Evolutionary conservation across 2,888 invertebrate genomes (phyloP), one percentile per base, ranked within the genome.

Genomic region (Aleiodes testaceus): DNA sequence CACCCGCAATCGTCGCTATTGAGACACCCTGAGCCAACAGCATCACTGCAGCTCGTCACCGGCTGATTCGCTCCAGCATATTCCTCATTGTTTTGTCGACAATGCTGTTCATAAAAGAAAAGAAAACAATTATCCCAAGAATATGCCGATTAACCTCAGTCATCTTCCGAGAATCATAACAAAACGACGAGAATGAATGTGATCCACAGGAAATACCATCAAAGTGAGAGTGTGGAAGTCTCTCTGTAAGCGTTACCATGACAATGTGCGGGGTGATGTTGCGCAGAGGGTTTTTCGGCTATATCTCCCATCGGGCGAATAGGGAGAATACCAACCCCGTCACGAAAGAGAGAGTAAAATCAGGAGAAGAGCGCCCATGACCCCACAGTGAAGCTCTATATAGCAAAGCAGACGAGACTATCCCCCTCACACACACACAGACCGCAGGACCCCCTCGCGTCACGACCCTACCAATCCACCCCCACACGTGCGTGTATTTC

Each of bases 1-100:
- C 79, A 73, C 84, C 87, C 73, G 87, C 82, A 76, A 87, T 87
- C 74, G 87, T 87, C 81, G 84, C 84, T 82, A 87, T 86, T 74
- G 86, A 85, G 73, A 80, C 76, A 78, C 83, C 83, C 76, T 80
- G 83, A 76, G 85, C 82, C 80, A 86, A 76, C 78, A 86, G 82
- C 87, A 87, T 87, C 79, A 82, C 78, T 74, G 75, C 63, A 71
- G 75, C 74, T 74, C 77, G 76, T 79, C 78, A 81, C 80, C 81
- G 79, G 76, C 72, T 72, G 74, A 64, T 44, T 52, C 77, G 77
- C 77, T 77, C 78, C 78, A 74, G 77, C 79, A 79, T 79, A 67
- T 66, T 64, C 22, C 18, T 49, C 16, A n/a, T 59, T 47, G 14
- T 18, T 44, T 52, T 63, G 42, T 30, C 9, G 36, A 36, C 36